Percentiles rank a stretch among this genome's conserved stretches.
These are phyloP conservation scores for Zaprionus nigranus DNA, from an alignment of 1,140 invertebrate genomes.

Conservation along the genomic window DNA sequence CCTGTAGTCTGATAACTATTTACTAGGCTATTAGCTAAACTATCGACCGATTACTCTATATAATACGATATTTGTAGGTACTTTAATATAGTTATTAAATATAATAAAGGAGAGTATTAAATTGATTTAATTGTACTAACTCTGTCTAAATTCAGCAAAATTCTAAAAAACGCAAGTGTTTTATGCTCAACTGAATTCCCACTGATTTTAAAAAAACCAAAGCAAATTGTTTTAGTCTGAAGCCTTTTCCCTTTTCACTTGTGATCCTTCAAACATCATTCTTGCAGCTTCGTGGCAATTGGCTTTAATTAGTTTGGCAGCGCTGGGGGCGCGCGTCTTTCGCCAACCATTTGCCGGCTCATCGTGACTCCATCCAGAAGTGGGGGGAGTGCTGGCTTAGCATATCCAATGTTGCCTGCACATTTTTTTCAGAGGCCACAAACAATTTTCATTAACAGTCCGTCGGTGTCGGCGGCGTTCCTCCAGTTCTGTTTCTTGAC, in stretches of 20 bases:
- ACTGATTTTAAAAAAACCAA: not conserved
- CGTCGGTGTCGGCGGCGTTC: constrained; percentile 46
- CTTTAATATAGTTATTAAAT: too few species aligned
- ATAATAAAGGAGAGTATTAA: too few species aligned
- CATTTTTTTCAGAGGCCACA: constrained; percentile 61
- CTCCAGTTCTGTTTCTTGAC: constrained; percentile 52
- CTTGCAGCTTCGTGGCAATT: constrained; percentile 54
- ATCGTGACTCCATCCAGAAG: too few species aligned
- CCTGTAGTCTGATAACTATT: too few species aligned
- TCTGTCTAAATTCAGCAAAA: too few species aligned
- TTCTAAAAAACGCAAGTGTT: too few species aligned
- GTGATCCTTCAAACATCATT: constrained; percentile 41
- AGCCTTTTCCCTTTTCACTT: not conserved
- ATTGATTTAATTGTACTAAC: too few species aligned
- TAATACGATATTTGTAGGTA: too few species aligned
- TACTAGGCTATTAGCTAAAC: too few species aligned
- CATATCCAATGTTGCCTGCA: constrained; percentile 24
- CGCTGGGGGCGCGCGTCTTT: constrained; percentile 71
- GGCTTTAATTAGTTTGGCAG: constrained; percentile 79
- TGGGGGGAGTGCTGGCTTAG: not conserved
- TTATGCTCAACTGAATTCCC: not conserved
- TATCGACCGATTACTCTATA: too few species aligned
- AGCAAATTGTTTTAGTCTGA: not conserved
- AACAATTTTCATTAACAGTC: constrained; percentile 80
- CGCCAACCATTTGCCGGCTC: constrained; percentile 66